Evolutionary conservation across 2,797 vertebrate species (phyloP).

Genomic region (Podargus strigoides): DNA sequence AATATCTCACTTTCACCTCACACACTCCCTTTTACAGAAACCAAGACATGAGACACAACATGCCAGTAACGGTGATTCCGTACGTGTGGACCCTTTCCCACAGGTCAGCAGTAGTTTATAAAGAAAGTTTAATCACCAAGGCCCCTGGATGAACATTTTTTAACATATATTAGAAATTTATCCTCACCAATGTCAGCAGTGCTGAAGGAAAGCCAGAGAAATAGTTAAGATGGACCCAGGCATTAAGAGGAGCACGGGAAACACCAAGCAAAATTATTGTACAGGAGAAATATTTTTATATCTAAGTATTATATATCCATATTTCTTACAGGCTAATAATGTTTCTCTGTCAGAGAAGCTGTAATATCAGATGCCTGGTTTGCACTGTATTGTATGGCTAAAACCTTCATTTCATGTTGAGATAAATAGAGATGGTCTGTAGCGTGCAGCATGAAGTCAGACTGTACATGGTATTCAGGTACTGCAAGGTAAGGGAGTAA

Average conservation of each 20-base stretch:
- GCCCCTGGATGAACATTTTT: neutral
- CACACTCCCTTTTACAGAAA: neutral
- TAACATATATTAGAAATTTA: neutral
- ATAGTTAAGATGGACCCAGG: neutral
- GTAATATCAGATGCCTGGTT: neutral
- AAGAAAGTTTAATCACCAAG: neutral
- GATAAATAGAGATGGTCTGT: conserved; percentile 27
- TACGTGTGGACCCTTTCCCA: rapidly evolving
- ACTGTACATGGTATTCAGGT: neutral
- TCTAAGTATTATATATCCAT: neutral
- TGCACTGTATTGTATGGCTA: neutral
- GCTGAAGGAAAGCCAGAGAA: neutral
- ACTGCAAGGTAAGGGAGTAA: neutral
- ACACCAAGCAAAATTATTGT: neutral
- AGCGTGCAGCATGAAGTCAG: neutral
- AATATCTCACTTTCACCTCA: neutral
- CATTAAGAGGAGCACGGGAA: neutral
- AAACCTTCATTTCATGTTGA: conserved; percentile 32
- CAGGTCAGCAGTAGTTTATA: neutral
- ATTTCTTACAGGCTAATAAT: conserved; percentile 28
- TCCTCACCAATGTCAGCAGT: neutral
- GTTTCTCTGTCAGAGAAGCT: neutral
- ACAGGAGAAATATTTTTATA: neutral
- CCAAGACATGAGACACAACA: neutral
- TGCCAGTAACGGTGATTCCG: neutral